phyloP scores from a whole-genome alignment of 1,140 invertebrate genomes.

The Philopotamus ludificatus region DNA sequence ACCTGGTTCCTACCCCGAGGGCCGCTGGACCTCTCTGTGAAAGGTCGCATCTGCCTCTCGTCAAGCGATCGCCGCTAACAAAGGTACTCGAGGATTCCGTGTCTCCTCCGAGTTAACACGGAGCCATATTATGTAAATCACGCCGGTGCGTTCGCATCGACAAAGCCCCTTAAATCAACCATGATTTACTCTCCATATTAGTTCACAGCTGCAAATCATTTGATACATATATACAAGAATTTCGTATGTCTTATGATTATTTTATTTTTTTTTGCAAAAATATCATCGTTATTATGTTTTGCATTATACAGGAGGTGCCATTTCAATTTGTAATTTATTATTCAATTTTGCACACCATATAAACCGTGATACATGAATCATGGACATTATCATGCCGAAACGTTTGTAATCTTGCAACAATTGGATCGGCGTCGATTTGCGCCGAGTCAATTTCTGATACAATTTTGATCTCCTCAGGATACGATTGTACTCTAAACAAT shows the following conservation, averaged over 20 bases:
- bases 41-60: conserved; percentile 26
- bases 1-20: conserved; percentile 18
- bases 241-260: too few species aligned
- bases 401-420: neutral
- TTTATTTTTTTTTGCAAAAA: too few species aligned
- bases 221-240: too few species aligned
- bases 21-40: neutral
- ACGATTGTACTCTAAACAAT: too few species aligned
- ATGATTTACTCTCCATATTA: too few species aligned
- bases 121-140: neutral
- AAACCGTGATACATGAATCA: neutral
- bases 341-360: neutral
- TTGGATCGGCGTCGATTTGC: neutral
- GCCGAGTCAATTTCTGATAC: neutral
- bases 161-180: neutral
- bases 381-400: neutral
- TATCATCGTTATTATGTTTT: too few species aligned
- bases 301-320: too few species aligned
- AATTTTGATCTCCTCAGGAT: neutral
- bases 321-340: neutral
- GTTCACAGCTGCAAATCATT: too few species aligned
- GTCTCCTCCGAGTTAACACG: neutral
- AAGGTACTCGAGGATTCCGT: neutral
- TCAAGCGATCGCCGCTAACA: neutral
- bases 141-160: neutral